Evolutionary conservation across 2,797 vertebrate species (phyloP).

Genomic region (Alexandromys oeconomus): DNA sequence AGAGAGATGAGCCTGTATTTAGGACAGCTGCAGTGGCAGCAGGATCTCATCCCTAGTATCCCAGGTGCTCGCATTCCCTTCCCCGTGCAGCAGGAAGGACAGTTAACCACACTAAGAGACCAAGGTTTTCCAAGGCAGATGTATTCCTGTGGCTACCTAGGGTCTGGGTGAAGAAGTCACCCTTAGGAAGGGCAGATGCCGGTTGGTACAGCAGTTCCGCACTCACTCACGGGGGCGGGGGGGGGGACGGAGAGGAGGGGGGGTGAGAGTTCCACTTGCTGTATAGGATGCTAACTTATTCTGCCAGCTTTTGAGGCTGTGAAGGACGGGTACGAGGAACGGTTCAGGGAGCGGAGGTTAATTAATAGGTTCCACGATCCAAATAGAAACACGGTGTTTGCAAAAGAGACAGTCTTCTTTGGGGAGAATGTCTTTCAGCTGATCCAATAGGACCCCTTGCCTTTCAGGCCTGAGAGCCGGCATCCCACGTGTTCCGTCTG

Average conservation of each 20-base stretch:
- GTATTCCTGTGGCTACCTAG: background rate
- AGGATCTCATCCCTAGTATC: background rate
- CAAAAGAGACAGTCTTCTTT: background rate
- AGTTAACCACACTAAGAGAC: background rate
- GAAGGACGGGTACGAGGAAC: background rate
- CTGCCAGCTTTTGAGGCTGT: background rate
- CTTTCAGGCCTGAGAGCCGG: background rate
- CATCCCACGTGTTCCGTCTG: conserved; percentile 16
- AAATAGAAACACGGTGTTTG: background rate
- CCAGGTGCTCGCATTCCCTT: background rate
- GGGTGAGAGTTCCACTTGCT: background rate
- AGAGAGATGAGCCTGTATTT: background rate
- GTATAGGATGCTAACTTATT: background rate
- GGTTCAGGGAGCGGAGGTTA: background rate
- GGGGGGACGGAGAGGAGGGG: too few relatives aligned
- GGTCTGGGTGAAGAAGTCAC: background rate
- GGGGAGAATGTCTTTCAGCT: background rate
- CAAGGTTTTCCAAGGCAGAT: background rate
- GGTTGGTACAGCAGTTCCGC: background rate
- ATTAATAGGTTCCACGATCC: background rate
- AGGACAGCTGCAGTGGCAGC: background rate
- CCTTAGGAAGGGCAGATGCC: background rate
- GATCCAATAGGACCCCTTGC: background rate
- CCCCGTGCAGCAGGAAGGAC: background rate
- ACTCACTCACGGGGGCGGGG: too few relatives aligned